Evolutionary conservation across 2,113 vertebrate genomes (phyloP), one percentile per base, ranked within the genome.

Genomic region (Anser cygnoides): DNA sequence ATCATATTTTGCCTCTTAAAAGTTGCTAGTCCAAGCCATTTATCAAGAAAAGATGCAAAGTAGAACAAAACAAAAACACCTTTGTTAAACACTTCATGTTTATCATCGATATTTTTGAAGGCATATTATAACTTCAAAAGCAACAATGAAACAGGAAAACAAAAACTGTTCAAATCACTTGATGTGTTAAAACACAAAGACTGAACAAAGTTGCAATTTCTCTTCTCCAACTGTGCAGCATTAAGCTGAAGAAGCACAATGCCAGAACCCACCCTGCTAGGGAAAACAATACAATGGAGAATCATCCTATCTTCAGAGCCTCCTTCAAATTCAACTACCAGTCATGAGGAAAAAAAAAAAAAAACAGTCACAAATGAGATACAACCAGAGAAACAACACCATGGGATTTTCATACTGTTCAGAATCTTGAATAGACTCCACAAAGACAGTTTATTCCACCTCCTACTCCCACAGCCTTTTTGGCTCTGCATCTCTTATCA

Each of bases 211-310:
- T 2, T 49, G 19, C 46, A 80, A 61, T 8, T 68, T 31, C 16
- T 8, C 29, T 49, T 62, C 15, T 58, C 6, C 35, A 84, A 31
- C 28, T 5, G 9, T 13, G 41, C 19, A 78, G 39, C 31, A 37
- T 17, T 14, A 20, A 4, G 22, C 9, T 57, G 25, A 84, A 79
- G 39, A 76, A 79, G 46, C 12, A 46, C 35, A 61, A 28, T 7
- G 7, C 4, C 54, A 91, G 35, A 84, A 74, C 2, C 5, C 26
- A 57, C 5, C 2, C 4, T 0, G 65, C 25, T 3, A 58, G 4
- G 29, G 25, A 58, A 78, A 72, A 58, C 16, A 65, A 22, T 10
- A 57, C 78, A 70, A 74, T 1, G 21, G 6, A 25, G 17, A 41
- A 39, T 19, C 49, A n/a, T 25, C 15, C 12, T 57, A 49, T 10